Evolutionary conservation across 2,888 invertebrate species (phyloP), one percentile per base, ranked within the genome.

Genomic region (Mechanitis mazaeus): DNA sequence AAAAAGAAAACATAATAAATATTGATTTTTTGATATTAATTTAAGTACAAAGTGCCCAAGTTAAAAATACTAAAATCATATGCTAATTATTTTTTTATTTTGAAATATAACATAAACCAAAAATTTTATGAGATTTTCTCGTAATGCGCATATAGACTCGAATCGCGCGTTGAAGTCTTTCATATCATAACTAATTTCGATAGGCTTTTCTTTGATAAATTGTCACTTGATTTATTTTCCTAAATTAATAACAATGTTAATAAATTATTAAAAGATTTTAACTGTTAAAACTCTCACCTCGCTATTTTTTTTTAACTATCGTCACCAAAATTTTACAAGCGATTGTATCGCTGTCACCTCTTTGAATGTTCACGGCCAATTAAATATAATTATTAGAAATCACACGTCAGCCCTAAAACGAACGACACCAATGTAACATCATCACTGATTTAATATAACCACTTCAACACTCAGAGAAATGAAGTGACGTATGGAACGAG

Each of bases 381-480:
- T 77, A 78, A 80, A 74, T 75, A 69, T 76, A 79, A 79, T 73
- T 71, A 78, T 80, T 79, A 75, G 73, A 80, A 81, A 79, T 72
- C 76, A 76, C 68, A 72, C 69, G 73, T 77, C 71, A 72, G 71
- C 78, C 81, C 81, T 83, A 81, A 83, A 84, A 85, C 77, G 81
- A 76, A 80, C 86, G 78, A 80, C 79, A 77, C 81, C 78, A 78
- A 77, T 74, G 81, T 83, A 80, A 76, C 77, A 78, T 72, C 79
- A 72, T 81, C 80, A 87, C 90, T 87, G 88, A 81, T 84, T 83
- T 81, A 82, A 76, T 76, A 76, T 74, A 73, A 74, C 80, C 72
- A 71, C 72, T 63, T 70, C 75, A 69, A 74, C 75, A 72, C 78
- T 77, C 79, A 75, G 84, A 87, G 90, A 89, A 90, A 89, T 87